These are phyloP conservation scores for Eublepharis macularius DNA, from an alignment of 2,113 vertebrate species.

Conservation along the genomic window DNA sequence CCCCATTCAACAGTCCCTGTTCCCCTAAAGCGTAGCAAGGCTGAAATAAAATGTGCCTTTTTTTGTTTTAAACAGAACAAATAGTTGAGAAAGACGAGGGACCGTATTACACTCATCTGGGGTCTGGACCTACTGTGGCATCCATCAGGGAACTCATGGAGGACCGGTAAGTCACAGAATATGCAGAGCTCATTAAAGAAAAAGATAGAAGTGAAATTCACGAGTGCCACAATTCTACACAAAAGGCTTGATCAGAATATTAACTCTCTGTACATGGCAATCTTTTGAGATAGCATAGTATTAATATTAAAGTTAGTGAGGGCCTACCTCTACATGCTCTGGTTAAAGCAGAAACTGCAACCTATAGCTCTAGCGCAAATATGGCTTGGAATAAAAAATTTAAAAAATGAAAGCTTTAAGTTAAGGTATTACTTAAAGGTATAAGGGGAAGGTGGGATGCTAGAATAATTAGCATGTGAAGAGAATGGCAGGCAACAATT, in stretches of 20 bases:
- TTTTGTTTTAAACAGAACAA: slow-evolving; percentile 82
- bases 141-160: slow-evolving; percentile 96
- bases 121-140: slow-evolving; percentile 91
- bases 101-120: slow-evolving; percentile 97
- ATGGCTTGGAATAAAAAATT: too few species aligned
- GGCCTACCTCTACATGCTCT: too few species aligned
- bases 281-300: too few species aligned
- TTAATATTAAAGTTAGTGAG: background rate
- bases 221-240: background rate
- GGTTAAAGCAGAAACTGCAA: background rate
- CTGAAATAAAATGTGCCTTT: background rate
- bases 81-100: slow-evolving; percentile 97
- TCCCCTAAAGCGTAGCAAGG: background rate
- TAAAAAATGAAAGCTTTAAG: too few species aligned
- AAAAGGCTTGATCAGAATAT: background rate
- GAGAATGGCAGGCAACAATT: too few species aligned
- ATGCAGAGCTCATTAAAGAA: too few species aligned
- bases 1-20: background rate
- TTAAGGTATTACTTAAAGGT: too few species aligned
- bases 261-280: background rate
- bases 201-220: background rate
- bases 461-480: too few species aligned
- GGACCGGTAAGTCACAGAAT: slow-evolving; percentile 71
- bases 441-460: too few species aligned
- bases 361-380: too few species aligned